Base-by-base conservation (phyloP, 2,797 vertebrate genomes). In the Austrolebias charrua region DNA sequence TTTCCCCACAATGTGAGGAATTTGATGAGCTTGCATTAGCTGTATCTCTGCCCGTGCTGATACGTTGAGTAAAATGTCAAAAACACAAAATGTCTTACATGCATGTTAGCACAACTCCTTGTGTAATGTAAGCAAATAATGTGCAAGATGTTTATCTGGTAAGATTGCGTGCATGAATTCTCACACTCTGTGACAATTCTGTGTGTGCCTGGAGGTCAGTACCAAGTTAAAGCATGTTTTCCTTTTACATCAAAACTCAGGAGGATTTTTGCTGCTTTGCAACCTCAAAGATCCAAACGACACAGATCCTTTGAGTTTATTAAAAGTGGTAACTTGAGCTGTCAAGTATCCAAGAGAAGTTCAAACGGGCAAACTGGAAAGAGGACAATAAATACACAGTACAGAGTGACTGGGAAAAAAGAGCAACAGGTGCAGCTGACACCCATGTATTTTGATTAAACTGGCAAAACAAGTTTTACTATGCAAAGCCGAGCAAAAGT, bases 1-100 rank as follows among this genome's bases (percentile, higher is more conserved):
- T 85, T 77, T 71, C 75, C 75, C 86, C 60, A 80, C 86, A 83
- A 73, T 69, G 75, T 75, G 63, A 88, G 86, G 88, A 90, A 90
- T 91, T 78, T 88, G 87, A 89, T 90, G 88, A 90, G 81, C 77
- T 83, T 80, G 89, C 85, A 84, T 79, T 81, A 53, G 48, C 12
- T 35, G 61, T 35, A 81, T 81, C 81, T 79, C 79, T 53, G 68
- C 64, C 76, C 47, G 60, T 29, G 66, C 71, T 78, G 57, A 84
- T 58, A 75, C 62, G 59, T 78, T 60, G 68, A 75, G 75, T 68
- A 63, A 79, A 86, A 82, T 60, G 58, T 63, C 44, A 68, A 13
- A 50, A 75, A 80, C 60, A 67, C 48, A 3, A 44, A 66, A 42
- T 45, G 33, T 79, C 55, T 54, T 54, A 74, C 55, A 62, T 55